phyloP scores from a whole-genome alignment of 2,888 invertebrate species.

The Heliconius hortense region DNA sequence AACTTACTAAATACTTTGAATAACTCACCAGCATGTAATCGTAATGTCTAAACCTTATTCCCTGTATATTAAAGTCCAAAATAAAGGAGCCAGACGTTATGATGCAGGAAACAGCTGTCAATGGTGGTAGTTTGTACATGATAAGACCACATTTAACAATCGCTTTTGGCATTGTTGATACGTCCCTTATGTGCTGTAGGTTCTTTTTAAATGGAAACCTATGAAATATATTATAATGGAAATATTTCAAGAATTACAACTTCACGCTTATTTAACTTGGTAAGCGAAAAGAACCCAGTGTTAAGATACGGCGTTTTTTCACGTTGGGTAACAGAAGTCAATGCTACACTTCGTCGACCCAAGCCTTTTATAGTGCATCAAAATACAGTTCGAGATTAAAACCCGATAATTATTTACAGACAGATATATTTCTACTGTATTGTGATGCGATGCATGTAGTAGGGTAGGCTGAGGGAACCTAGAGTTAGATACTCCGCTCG shows the following conservation, averaged over 20 bases:
- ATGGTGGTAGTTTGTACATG: slow-evolving; percentile 73
- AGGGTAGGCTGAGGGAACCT: too few relatives aligned
- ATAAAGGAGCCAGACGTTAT: slow-evolving; percentile 75
- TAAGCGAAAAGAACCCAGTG: background rate
- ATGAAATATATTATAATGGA: slow-evolving; percentile 12
- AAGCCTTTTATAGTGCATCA: background rate
- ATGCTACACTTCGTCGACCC: background rate
- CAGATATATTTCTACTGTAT: too few relatives aligned
- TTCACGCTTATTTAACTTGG: background rate
- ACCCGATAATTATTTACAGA: too few relatives aligned
- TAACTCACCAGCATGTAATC: slow-evolving; percentile 67
- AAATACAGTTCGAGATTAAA: background rate
- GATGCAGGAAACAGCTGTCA: slow-evolving; percentile 72
- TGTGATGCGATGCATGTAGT: too few relatives aligned
- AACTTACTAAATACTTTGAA: background rate
- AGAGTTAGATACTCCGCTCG: too few relatives aligned
- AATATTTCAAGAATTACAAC: background rate
- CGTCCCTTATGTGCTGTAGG: slow-evolving; percentile 68
- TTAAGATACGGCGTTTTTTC: background rate
- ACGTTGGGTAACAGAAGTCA: background rate
- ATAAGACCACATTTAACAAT: slow-evolving; percentile 75
- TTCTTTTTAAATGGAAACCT: slow-evolving; percentile 76
- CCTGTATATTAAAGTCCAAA: slow-evolving; percentile 75
- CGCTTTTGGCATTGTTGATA: slow-evolving; percentile 69
- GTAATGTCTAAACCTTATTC: slow-evolving; percentile 68